Percentiles rank a stretch among this genome's conserved stretches.
Conservation (phyloP, 2,888 invertebrate genomes). For the Drosophila kokeensis region DNA sequence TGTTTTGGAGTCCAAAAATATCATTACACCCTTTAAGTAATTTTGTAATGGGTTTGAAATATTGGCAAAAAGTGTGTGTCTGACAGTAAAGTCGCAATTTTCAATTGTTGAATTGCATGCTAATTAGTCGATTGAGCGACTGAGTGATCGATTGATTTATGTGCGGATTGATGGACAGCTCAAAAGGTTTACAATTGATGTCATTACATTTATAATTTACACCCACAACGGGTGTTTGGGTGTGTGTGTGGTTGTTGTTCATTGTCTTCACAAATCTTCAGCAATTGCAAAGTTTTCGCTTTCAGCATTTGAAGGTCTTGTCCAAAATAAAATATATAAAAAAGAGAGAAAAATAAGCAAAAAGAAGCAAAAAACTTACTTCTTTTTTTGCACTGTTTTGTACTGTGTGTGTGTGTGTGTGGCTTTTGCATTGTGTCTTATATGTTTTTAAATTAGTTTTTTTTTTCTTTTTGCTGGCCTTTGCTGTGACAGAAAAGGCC, state of each 20-base stretch:
- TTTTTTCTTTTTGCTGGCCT: conserved; percentile 48
- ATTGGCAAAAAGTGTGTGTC: conserved; percentile 34
- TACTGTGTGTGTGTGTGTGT: conserved; percentile 5
- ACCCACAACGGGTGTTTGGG: conserved; percentile 47
- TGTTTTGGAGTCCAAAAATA: background rate
- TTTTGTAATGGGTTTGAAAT: background rate
- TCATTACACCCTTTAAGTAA: background rate
- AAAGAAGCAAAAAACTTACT: conserved; percentile 34
- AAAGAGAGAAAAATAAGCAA: conserved; percentile 13
- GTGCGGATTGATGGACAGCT: conserved; percentile 45
- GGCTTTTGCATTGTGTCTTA: conserved; percentile 43
- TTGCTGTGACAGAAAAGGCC: conserved; percentile 49
- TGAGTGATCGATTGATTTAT: conserved; percentile 56
- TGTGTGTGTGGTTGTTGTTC: conserved; percentile 11
- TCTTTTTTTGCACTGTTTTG: conserved; percentile 31
- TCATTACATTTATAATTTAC: conserved; percentile 58
- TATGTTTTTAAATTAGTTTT: conserved; percentile 29
- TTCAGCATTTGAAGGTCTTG: conserved; percentile 74
- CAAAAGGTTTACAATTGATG: conserved; percentile 49
- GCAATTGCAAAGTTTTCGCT: conserved; percentile 66
- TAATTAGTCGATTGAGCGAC: conserved; percentile 59
- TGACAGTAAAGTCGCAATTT: conserved; percentile 61
- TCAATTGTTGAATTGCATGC: conserved; percentile 75
- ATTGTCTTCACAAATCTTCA: conserved; percentile 43
- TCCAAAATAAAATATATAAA: conserved; percentile 20